A percentile compares a stretch with the other conserved stretches of the same genome.
phyloP scores from a whole-genome alignment of 2,888 invertebrate species.

The Mechanitis messenoides region DNA sequence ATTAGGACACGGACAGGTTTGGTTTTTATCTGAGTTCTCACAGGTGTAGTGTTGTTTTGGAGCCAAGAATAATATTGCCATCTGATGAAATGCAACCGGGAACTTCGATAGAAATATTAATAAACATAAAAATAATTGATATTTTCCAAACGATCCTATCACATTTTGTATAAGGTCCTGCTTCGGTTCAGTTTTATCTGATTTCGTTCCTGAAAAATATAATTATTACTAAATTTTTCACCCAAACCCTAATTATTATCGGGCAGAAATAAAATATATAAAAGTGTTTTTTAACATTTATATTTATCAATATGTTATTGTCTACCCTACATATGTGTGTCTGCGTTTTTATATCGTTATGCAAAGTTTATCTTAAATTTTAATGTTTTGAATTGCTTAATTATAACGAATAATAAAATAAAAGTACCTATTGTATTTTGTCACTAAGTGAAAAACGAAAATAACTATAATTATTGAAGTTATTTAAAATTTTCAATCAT shows the following conservation, averaged over 20 bases:
- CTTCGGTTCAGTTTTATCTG: slow-evolving; percentile 32
- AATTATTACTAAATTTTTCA: slow-evolving; percentile 6
- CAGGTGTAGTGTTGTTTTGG: slow-evolving; percentile 59
- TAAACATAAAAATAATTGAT: slow-evolving; percentile 62
- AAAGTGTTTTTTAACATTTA: no score
- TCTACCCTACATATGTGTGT: no score
- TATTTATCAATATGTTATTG: no score
- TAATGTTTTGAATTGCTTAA: no score
- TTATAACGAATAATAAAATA: no score
- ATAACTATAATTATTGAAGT: no score
- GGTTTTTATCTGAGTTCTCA: slow-evolving; percentile 36
- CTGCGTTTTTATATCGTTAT: no score
- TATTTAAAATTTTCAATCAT: no score
- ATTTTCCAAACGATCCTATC: slow-evolving; percentile 71
- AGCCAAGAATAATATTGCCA: slow-evolving; percentile 71
- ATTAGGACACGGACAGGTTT: slow-evolving; percentile 74
- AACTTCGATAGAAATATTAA: slow-evolving; percentile 64
- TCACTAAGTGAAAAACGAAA: no score
- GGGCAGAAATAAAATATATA: no score
- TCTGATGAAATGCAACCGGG: slow-evolving; percentile 70
- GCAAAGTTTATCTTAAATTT: no score
- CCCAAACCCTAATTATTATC: not conserved
- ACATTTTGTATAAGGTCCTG: slow-evolving; percentile 58
- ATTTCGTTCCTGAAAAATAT: slow-evolving; percentile 34
- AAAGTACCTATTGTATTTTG: no score